Conservation (phyloP, 2,888 invertebrate species). For the Meghimatium bilineatum region DNA sequence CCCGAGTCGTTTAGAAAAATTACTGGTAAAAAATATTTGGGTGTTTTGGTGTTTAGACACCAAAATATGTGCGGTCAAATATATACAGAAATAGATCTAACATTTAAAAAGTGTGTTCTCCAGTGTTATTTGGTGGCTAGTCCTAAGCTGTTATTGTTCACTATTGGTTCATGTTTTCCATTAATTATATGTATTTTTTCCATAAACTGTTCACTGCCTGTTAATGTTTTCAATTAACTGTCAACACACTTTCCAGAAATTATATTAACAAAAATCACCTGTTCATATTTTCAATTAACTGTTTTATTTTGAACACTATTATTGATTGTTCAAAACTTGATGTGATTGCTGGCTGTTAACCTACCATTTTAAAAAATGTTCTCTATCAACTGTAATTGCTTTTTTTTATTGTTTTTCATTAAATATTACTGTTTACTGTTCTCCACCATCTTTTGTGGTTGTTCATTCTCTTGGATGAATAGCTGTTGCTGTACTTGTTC, state of each 20-base stretch:
- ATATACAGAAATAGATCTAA: no score
- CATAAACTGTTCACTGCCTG: no score
- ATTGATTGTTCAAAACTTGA: not conserved
- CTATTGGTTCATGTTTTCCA: not conserved
- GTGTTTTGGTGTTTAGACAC: no score
- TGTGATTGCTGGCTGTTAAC: not conserved
- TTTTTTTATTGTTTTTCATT: not conserved
- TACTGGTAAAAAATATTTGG: no score
- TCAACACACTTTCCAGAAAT: not conserved
- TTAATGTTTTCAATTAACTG: not conserved
- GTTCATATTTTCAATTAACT: not conserved
- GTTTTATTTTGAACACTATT: not conserved
- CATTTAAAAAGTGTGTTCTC: no score
- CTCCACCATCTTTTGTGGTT: not conserved
- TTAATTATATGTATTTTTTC: not conserved
- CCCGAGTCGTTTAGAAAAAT: no score
- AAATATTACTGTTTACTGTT: not conserved
- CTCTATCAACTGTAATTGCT: not conserved
- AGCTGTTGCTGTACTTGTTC: constrained; percentile 15
- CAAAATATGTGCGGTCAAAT: no score
- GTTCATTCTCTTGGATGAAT: not conserved
- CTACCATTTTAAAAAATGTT: not conserved
- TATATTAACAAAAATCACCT: not conserved
- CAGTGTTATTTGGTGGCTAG: no score
- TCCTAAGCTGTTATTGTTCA: no score